Conservation (phyloP, 2,797 vertebrate species). For the Peromyscus melanophrys region DNA sequence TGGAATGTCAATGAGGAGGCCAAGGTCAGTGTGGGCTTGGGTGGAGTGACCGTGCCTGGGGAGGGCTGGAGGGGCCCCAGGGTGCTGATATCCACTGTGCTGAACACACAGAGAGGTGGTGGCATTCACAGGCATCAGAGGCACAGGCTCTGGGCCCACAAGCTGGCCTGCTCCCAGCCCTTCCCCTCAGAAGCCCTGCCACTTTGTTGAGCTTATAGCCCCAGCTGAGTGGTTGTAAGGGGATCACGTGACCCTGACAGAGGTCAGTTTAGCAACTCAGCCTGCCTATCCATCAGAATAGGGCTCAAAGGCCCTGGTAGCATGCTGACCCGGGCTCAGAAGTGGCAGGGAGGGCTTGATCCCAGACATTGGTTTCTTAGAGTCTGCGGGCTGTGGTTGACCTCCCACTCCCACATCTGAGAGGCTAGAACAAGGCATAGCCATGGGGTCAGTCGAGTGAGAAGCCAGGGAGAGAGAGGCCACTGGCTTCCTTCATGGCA, state of each 20-base stretch:
- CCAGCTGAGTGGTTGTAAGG: fast-evolving
- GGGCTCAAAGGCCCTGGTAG: background rate
- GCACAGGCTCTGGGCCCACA: background rate
- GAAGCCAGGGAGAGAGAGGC: background rate
- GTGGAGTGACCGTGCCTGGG: background rate
- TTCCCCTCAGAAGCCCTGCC: background rate
- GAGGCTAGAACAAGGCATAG: background rate
- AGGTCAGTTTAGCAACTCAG: too few relatives aligned
- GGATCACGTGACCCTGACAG: background rate
- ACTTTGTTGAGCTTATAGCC: background rate
- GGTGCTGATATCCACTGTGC: background rate
- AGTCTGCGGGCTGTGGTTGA: background rate
- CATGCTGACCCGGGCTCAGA: background rate
- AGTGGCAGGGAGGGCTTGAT: background rate
- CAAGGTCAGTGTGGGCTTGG: constrained; percentile 91
- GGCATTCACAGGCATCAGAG: background rate
- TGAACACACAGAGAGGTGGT: background rate
- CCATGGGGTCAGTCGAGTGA: background rate
- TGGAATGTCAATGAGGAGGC: constrained; percentile 98
- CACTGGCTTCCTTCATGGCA: background rate
- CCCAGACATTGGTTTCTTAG: background rate
- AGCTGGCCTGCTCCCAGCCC: background rate
- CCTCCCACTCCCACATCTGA: background rate
- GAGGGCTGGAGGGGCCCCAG: background rate
- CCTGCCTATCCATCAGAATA: background rate